phyloP scores from a whole-genome alignment of 2,888 invertebrate species.

The Cataglyphis albicans region DNA sequence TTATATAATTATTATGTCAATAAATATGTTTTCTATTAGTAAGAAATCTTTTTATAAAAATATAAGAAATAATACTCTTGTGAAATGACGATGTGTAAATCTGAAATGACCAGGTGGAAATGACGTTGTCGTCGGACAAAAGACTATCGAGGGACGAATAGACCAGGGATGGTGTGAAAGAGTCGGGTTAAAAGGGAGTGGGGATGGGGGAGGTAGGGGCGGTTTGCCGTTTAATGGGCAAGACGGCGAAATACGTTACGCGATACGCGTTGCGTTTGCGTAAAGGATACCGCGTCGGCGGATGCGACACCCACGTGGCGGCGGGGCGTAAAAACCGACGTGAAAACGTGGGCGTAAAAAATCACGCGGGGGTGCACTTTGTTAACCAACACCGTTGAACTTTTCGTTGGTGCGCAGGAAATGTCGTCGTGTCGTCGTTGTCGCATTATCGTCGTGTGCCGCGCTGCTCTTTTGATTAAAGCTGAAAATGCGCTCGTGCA shows the following conservation, averaged over 20 bases:
- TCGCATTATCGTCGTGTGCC: slow-evolving; percentile 25
- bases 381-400: slow-evolving; percentile 51
- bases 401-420: slow-evolving; percentile 39
- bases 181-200: slow-evolving; percentile 31
- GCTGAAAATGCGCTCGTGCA: slow-evolving; percentile 41
- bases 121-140: slow-evolving; percentile 22
- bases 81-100: background rate
- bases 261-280: slow-evolving; percentile 41
- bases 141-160: background rate
- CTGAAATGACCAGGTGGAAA: slow-evolving; percentile 13
- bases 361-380: slow-evolving; percentile 41
- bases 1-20: background rate
- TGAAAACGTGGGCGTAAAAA: slow-evolving; percentile 37
- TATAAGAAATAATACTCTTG: slow-evolving; percentile 20
- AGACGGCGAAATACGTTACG: slow-evolving; percentile 30
- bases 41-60: background rate
- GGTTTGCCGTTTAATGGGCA: slow-evolving; percentile 43
- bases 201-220: background rate
- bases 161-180: background rate
- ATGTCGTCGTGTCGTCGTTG: slow-evolving; percentile 37
- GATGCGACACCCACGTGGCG: slow-evolving; percentile 8
- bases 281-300: slow-evolving; percentile 29
- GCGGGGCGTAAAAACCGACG: background rate
- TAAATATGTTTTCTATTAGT: background rate
- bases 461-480: slow-evolving; percentile 52